These are phyloP conservation scores for Lucinisca nassula DNA, from an alignment of 2,888 invertebrate species.

Conservation along the genomic window DNA sequence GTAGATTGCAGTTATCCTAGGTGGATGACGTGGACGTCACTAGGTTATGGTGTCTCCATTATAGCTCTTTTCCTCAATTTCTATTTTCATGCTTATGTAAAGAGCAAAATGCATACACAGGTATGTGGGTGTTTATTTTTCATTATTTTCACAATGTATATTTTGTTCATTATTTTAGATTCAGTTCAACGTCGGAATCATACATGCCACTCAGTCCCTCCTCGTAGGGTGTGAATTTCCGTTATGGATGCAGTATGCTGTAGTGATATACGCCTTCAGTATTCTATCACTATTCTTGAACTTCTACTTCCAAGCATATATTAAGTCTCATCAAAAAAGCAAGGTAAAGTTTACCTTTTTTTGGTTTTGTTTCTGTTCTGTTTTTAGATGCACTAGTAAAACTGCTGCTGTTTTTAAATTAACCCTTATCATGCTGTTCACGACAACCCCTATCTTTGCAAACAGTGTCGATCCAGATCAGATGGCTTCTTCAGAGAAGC, in stretches of 20 bases:
- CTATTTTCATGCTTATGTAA: conserved; percentile 94
- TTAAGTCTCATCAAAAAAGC: conserved; percentile 72
- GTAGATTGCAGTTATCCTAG: conserved; percentile 83
- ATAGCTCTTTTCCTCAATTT: conserved; percentile 98
- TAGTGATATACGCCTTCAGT: conserved; percentile 86
- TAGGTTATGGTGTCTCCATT: conserved; percentile 97
- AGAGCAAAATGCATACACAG: conserved; percentile 64
- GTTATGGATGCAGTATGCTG: conserved; percentile 87
- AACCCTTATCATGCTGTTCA: no score
- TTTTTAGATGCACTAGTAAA: no score
- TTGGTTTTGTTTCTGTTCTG: no score
- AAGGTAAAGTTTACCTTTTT: conserved; percentile 22
- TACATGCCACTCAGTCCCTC: conserved; percentile 92
- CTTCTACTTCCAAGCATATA: conserved; percentile 88
- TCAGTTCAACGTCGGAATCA: conserved; percentile 96
- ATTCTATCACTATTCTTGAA: conserved; percentile 87
- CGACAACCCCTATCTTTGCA: no score
- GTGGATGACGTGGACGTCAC: conserved; percentile 84
- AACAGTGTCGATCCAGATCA: no score
- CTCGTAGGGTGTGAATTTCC: conserved; percentile 98
- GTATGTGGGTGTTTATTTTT: conserved; percentile 40
- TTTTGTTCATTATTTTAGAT: conserved; percentile 89
- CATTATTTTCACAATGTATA: conserved; percentile 2
- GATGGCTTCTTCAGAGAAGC: no score
- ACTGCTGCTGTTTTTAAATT: no score